These are phyloP conservation scores for Panzeria rudis DNA, from an alignment of 2,888 invertebrate genomes.

Conservation along the genomic window DNA sequence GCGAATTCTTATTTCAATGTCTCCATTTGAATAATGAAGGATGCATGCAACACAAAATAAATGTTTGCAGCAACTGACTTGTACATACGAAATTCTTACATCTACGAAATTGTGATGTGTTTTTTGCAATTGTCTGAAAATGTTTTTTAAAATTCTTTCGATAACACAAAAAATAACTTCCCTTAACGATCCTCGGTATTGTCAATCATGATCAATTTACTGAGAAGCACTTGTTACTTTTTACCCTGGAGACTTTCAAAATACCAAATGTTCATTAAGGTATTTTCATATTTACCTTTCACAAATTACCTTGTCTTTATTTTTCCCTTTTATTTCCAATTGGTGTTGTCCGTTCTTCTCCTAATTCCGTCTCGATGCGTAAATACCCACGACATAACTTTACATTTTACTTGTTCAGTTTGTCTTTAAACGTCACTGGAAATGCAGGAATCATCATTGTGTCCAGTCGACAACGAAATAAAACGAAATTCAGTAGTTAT, in stretches of 20 bases:
- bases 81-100: slow-evolving; percentile 3
- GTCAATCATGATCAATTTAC: slow-evolving; percentile 38
- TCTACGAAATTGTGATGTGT: slow-evolving; percentile 2
- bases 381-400: slow-evolving; percentile 67
- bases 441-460: slow-evolving; percentile 15
- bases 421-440: slow-evolving; percentile 20
- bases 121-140: slow-evolving; percentile 19
- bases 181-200: slow-evolving; percentile 45
- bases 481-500: slow-evolving; percentile 54
- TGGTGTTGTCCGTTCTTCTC: slow-evolving; percentile 6
- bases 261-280: slow-evolving; percentile 58
- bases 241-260: slow-evolving; percentile 63
- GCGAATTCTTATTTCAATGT: background rate
- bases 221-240: slow-evolving; percentile 50
- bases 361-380: slow-evolving; percentile 52
- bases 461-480: background rate
- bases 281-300: slow-evolving; percentile 65
- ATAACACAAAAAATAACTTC: slow-evolving; percentile 16
- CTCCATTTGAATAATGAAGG: background rate
- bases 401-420: slow-evolving; percentile 27
- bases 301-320: slow-evolving; percentile 60
- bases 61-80: slow-evolving; percentile 7
- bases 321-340: background rate
- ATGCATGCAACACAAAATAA: background rate
- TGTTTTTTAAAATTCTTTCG: slow-evolving; percentile 41